Evolutionary conservation across 1,140 invertebrate genomes (phyloP).

Genomic region (Diploscapter pachys): DNA sequence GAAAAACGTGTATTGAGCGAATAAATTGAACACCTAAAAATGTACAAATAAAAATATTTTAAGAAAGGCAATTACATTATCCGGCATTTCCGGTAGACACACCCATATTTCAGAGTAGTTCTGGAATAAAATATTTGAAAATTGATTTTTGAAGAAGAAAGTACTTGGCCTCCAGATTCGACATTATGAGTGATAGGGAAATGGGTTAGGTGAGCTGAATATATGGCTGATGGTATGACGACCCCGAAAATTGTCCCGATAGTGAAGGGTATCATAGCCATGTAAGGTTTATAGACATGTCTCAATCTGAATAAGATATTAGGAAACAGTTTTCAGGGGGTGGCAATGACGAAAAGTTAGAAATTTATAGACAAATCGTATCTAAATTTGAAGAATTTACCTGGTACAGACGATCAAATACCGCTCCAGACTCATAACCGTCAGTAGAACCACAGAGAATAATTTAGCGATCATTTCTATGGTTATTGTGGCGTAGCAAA

Average conservation of each 20-base stretch:
- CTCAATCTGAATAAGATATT: neutral
- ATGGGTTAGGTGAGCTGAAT: constrained; percentile 14
- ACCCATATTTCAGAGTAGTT: constrained; percentile 10
- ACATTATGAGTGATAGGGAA: constrained; percentile 13
- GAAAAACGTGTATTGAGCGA: constrained; percentile 30
- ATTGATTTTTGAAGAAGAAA: neutral
- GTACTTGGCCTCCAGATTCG: neutral
- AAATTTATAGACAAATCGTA: neutral
- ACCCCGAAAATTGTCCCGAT: constrained; percentile 24
- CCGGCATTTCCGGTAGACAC: constrained; percentile 15
- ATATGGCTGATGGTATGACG: constrained; percentile 12
- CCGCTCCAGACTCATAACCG: constrained; percentile 36
- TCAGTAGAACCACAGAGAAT: constrained; percentile 34
- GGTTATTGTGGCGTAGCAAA: constrained; percentile 23
- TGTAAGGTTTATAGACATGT: constrained; percentile 8
- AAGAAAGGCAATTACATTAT: neutral
- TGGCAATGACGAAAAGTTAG: neutral
- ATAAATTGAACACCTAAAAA: constrained; percentile 24
- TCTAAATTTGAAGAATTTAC: constrained; percentile 7
- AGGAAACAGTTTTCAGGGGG: neutral
- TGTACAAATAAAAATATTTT: constrained; percentile 3
- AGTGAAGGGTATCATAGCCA: constrained; percentile 22
- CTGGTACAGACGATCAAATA: constrained; percentile 36
- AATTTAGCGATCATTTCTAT: constrained; percentile 34
- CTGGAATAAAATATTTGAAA: neutral